Evolutionary conservation across 1,140 invertebrate genomes (phyloP).

Genomic region (Drosophila novamexicana): DNA sequence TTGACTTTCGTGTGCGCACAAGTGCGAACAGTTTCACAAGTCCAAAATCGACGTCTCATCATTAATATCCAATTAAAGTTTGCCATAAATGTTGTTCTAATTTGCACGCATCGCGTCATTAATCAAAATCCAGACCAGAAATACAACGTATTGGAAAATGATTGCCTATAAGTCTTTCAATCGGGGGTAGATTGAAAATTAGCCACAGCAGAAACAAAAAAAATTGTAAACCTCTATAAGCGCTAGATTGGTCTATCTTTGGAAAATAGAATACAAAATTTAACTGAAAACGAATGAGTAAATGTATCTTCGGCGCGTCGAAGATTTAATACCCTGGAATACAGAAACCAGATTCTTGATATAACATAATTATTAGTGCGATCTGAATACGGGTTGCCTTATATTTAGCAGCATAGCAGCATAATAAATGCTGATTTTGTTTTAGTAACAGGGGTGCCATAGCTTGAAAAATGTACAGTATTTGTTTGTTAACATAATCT

Average conservation of each 20-base stretch:
- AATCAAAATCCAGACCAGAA: slow-evolving; percentile 62
- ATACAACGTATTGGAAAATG: slow-evolving; percentile 15
- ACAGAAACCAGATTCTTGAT: too few species aligned
- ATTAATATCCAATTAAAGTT: slow-evolving; percentile 79
- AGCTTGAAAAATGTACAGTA: not conserved
- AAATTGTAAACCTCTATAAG: not conserved
- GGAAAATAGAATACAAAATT: too few species aligned
- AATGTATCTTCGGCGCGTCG: too few species aligned
- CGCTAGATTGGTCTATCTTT: not conserved
- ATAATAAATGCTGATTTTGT: too few species aligned
- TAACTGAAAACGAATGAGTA: too few species aligned
- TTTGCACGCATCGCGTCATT: slow-evolving; percentile 73
- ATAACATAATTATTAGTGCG: too few species aligned
- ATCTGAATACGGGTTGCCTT: too few species aligned
- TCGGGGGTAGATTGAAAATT: slow-evolving; percentile 9
- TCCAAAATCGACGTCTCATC: slow-evolving; percentile 65
- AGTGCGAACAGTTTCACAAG: slow-evolving; percentile 56
- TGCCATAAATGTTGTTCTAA: slow-evolving; percentile 74
- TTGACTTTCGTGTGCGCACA: slow-evolving; percentile 26
- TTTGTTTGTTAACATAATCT: not conserved
- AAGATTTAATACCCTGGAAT: too few species aligned
- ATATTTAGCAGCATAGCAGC: too few species aligned
- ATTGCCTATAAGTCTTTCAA: not conserved
- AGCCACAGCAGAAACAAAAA: not conserved
- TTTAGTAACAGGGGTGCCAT: not conserved